Evolutionary conservation across 1,140 invertebrate species (phyloP).

Genomic region (Cherax quadricarinatus): DNA sequence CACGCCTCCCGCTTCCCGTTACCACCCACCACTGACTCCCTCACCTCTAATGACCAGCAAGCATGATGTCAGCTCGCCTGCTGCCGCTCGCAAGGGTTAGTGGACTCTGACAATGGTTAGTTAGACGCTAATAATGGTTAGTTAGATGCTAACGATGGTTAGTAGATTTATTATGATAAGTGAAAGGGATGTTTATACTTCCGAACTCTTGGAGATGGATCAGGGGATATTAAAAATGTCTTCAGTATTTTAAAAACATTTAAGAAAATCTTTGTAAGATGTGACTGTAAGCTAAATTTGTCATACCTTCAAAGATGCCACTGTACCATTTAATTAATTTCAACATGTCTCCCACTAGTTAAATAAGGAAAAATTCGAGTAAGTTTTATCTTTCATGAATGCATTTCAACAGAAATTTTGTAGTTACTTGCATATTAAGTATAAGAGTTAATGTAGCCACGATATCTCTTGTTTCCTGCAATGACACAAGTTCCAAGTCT

Average conservation of each 20-base stretch:
- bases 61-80: not conserved
- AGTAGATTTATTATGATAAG: not conserved
- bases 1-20: constrained; percentile 58
- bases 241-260: too few species aligned
- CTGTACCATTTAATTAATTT: not conserved
- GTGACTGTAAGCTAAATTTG: not conserved
- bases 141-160: not conserved
- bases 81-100: not conserved
- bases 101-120: not conserved
- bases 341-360: not conserved
- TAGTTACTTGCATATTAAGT: not conserved
- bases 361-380: too few species aligned
- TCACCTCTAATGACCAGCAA: constrained; percentile 4
- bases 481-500: not conserved
- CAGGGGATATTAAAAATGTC: not conserved
- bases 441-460: not conserved
- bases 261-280: not conserved
- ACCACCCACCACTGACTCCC: constrained; percentile 23
- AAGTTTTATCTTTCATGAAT: not conserved
- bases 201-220: not conserved
- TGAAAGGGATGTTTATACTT: not conserved
- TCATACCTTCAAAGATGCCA: not conserved
- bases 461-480: not conserved
- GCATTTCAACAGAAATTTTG: not conserved
- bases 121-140: not conserved